Base-by-base conservation (phyloP, 2,797 vertebrate species). In the Poeciliopsis infans region DNA sequence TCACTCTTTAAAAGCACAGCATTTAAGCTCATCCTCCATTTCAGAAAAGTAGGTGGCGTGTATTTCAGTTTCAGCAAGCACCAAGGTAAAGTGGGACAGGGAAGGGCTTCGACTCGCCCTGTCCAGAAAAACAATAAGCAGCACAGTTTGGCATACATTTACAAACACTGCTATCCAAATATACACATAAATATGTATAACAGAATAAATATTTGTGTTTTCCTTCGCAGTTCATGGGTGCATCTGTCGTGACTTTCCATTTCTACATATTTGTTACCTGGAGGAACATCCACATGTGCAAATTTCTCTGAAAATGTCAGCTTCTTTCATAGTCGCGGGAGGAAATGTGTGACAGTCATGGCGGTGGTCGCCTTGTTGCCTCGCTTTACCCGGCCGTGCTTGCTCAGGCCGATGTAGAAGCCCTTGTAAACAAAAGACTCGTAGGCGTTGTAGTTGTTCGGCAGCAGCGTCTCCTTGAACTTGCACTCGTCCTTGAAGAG, bases 371-470 rank as follows among this genome's bases (percentile, higher is more conserved):
- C 97, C 89, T 96, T 97, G 95, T 95, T 97, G 95, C 98, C 98
- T 88, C 96, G 94, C 94, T 98, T 98, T 72, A 95, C 94, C 79
- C 96, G 96, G 83, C 98, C 97, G 0, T 98, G 95, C 92, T 98
- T 99, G 96, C 97, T 99, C 92, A 99, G 96, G n/a, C 97, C 98
- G 13, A 98, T 94, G 93, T 98, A 99, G 91, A 96, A 96, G 57
- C 97, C 96, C 47, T 86, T 94, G 94, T 99, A 96, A 91, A 92
- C 84, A 68, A 95, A 96, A 74, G 97, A 98, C 94, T 99, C 97
- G 0, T 99, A 99, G 31, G 97, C 97, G 0, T 99, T 99, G 94
- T 99, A 99, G 93, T 99, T 98, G 91, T 99, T 99, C 91, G 97
- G 96, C 91, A 99, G 96, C 90, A 99, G 94, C 41, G 93, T 97